Percentiles rank a stretch among this genome's conserved stretches.
These are phyloP conservation scores for Baryphthengus martii DNA, from an alignment of 2,113 vertebrate species.

Conservation along the genomic window DNA sequence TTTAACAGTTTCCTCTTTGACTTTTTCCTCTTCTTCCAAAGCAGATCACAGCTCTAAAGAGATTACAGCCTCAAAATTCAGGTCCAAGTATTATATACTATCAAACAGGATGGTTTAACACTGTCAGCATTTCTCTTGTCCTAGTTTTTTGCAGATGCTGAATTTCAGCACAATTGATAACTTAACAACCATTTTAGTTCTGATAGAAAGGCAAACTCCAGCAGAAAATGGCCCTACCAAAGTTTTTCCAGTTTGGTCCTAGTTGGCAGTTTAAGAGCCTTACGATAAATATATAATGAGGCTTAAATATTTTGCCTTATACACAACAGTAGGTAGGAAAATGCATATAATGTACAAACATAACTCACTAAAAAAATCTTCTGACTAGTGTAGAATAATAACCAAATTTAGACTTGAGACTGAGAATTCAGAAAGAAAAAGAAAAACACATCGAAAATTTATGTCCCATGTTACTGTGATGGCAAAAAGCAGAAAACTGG, in stretches of 20 bases:
- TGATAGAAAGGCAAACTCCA: background rate
- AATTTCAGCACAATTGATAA: background rate
- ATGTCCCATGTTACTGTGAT: background rate
- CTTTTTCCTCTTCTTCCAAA: background rate
- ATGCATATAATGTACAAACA: background rate
- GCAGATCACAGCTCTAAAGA: background rate
- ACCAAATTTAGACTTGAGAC: background rate
- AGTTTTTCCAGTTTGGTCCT: background rate
- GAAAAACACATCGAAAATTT: background rate
- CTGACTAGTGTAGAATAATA: background rate
- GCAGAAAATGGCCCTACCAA: background rate
- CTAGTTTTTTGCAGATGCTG: conserved; percentile 14
- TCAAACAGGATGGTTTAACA: background rate
- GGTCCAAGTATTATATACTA: background rate
- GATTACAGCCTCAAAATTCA: conserved; percentile 20
- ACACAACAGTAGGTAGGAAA: background rate
- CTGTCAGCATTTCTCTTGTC: conserved; percentile 1
- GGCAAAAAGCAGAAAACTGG: background rate
- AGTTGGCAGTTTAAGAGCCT: background rate
- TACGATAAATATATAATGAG: background rate
- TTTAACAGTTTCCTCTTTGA: background rate
- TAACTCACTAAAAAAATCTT: background rate
- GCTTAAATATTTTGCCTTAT: background rate
- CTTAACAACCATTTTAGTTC: background rate
- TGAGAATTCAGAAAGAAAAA: background rate